A percentile compares a stretch with the other conserved stretches of the same genome.
phyloP scores from a whole-genome alignment of 2,113 vertebrate species.

The Aspidoscelis tigris region DNA sequence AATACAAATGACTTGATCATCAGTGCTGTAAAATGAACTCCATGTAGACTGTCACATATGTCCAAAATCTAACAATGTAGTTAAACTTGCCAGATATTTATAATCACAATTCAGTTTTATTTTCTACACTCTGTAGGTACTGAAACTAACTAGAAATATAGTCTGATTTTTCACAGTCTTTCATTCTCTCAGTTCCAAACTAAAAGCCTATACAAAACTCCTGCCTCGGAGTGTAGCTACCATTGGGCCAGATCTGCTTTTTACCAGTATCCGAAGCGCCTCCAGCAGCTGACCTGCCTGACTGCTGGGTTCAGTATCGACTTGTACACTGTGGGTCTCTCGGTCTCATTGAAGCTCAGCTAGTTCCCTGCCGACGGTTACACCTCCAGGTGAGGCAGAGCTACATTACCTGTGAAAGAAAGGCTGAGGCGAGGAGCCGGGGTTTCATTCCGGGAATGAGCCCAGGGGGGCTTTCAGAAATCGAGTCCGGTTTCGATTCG shows the following conservation, averaged over 20 bases:
- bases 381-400: not conserved
- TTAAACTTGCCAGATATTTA: not conserved
- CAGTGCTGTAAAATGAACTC: not conserved
- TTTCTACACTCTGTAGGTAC: not conserved
- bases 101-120: not conserved
- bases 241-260: too few relatives aligned
- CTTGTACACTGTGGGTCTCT: too few relatives aligned
- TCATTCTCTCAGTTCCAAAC: not conserved
- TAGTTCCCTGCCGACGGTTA: too few relatives aligned
- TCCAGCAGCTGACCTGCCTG: too few relatives aligned
- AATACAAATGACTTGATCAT: not conserved
- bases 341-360: too few relatives aligned
- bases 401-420: constrained; percentile 50
- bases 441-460: constrained; percentile 57
- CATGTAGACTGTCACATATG: not conserved
- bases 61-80: not conserved
- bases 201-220: not conserved
- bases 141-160: not conserved
- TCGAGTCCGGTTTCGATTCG: not conserved
- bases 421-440: constrained; percentile 42
- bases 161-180: too few relatives aligned
- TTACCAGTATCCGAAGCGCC: too few relatives aligned
- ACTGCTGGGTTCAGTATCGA: too few relatives aligned
- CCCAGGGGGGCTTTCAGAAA: not conserved
- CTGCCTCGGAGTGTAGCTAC: not conserved